Evolutionary conservation across 2,113 vertebrate species (phyloP).

Genomic region (Phaetusa simplex): DNA sequence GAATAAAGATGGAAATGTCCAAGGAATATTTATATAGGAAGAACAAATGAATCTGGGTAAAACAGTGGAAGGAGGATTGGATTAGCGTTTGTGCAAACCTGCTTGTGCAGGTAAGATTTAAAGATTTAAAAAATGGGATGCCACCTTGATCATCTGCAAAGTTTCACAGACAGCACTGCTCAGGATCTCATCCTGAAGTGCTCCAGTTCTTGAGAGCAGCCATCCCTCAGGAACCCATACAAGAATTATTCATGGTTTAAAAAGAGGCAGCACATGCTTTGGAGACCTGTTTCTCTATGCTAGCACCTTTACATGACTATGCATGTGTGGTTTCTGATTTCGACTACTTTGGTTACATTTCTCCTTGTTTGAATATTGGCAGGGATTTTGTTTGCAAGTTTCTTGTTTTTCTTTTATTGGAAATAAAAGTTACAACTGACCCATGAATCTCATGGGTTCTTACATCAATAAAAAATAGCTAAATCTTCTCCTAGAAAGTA

Average conservation of each 20-base stretch:
- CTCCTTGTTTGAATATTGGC: not conserved
- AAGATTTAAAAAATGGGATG: not conserved
- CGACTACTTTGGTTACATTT: not conserved
- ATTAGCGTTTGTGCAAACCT: not conserved
- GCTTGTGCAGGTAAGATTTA: not conserved
- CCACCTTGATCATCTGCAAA: not conserved
- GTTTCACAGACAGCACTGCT: not conserved
- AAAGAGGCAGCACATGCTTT: not conserved
- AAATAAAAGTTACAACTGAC: not conserved
- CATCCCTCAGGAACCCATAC: not conserved
- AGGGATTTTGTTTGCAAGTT: not conserved
- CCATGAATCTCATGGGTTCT: not conserved
- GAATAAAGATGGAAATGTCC: not conserved
- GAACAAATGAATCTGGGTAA: not conserved
- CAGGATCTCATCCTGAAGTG: not conserved
- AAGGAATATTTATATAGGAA: not conserved
- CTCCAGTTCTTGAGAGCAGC: not conserved
- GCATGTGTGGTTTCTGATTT: not conserved
- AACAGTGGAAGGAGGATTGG: not conserved
- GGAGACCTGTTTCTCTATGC: not conserved
- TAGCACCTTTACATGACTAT: not conserved
- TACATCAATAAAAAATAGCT: not conserved
- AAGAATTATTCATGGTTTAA: not conserved
- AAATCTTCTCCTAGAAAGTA: not conserved
- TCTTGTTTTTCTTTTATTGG: not conserved